Evolutionary conservation across 1,140 invertebrate species (phyloP).

Genomic region (Lepidostoma basale): DNA sequence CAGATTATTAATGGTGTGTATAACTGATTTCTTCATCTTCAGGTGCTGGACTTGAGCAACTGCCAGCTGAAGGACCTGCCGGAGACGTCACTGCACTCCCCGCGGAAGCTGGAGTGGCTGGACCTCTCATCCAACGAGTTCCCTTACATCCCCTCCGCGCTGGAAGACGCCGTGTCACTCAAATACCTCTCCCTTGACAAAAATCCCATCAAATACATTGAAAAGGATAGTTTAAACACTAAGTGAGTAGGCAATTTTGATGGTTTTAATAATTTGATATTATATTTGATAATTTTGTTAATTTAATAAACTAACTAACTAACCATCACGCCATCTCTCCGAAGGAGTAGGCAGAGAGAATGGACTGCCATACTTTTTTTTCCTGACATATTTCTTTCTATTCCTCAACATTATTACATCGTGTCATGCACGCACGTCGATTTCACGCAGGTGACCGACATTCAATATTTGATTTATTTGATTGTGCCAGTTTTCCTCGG

Average conservation of each 20-base stretch:
- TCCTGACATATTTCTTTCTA: too few species aligned
- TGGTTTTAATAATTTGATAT: too few species aligned
- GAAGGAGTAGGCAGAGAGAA: too few species aligned
- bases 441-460: too few species aligned
- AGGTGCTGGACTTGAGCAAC: conserved; percentile 71
- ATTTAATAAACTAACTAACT: too few species aligned
- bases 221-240: conserved; percentile 45
- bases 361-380: too few species aligned
- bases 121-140: conserved; percentile 74
- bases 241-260: conserved; percentile 49
- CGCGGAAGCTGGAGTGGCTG: conserved; percentile 66
- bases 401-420: too few species aligned
- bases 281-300: too few species aligned
- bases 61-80: conserved; percentile 68
- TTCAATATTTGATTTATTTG: too few species aligned
- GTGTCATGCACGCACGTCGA: too few species aligned
- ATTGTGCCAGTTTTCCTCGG: too few species aligned
- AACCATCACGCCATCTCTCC: too few species aligned
- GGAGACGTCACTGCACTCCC: conserved; percentile 69
- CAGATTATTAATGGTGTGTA: conserved; percentile 39
- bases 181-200: conserved; percentile 68
- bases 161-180: conserved; percentile 65
- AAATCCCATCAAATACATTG: conserved; percentile 66
- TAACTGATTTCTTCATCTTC: not conserved
- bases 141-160: conserved; percentile 62